Evolutionary conservation across 2,888 invertebrate species (phyloP), one percentile per base, ranked within the genome.

Genomic region (Mycalesis mineus): DNA sequence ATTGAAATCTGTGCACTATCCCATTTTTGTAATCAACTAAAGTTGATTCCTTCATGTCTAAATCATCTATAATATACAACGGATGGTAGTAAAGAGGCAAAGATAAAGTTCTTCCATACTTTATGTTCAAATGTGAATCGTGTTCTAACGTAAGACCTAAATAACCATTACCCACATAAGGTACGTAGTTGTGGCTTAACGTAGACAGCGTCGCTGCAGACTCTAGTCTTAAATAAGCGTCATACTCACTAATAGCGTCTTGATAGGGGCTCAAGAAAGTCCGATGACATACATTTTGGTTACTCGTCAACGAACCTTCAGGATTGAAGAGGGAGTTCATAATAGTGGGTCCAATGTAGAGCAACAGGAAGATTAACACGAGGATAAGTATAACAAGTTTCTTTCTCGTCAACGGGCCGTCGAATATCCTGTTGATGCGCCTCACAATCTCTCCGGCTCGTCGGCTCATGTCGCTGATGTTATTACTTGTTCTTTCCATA

Each of bases 101-200:
- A 6, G 93, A 92, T 66, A 95, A 81, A 1, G 93, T 92, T 62
- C 95, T 88, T 0, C 93, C 93, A 66, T 78, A 80, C 78, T 93
- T 94, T 31, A 95, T 92, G 71, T 93, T 93, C 17, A 95, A 72
- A 65, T 91, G 88, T 4, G 93, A 90, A 68, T 93, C 92, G 49
- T 92, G 90, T 50, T 92, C 88, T 41, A 95, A 80, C 39, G 92
- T 89, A 39, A 94, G 68, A 0, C 94, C 95, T 61, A 95, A 82
- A 59, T 93, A 84, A 0, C 95, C 95, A 80, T 95, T 95, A 9
- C 95, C 95, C 58, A 94, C 90, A 70, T 94, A 95, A 68, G 95
- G 94, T 76, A 94, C 90, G 70, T 92, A 94, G 64, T 91, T 88
- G 42, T 91, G 91, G 67, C 92, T 92, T 13, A 88, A 84, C 3